Evolutionary conservation across 1,140 invertebrate species (phyloP), one percentile per base, ranked within the genome.

Genomic region (Pogonus chalceus): DNA sequence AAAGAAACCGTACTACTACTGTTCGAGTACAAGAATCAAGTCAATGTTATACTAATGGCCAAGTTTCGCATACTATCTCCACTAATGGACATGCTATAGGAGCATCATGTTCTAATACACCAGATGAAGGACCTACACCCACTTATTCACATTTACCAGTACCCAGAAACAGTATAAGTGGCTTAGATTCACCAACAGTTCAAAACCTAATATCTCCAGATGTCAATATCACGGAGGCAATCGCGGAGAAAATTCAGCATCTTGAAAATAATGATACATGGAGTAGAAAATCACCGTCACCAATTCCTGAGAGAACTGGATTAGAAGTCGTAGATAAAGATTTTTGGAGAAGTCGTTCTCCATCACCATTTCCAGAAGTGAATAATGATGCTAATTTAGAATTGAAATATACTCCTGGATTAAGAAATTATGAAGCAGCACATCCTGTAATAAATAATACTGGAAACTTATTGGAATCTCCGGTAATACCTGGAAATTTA

Each of bases 161-260:
- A 43, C 62, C 62, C 1, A 57, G 62, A 56, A 61, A 64, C 20
- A 65, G 64, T 35, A 56, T 65, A 37, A 60, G 65, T 49, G 37
- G 37, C 18, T 9, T 12, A 12, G 37, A 43, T 18, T 12, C 37
- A 43, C 37, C 37, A 4, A 12, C 37, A 4, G 4, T 43, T 12
- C 7, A 9, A 12, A 18, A 43, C 3, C 18, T 43, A 4, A 4
- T 4, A 12, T 9, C 37, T 4, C 9, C 37, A 43, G 18, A 43
- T 18, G 18, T 43, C 4, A 18, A 43, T 43, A 43, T 43, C 18
- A 4, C 37, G 4, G 37, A 43, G 18, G 37, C 18, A 10, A 18
- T 43, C 7, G 37, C 26, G 4, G 26, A 43, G 7, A 18, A 7
- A 7, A 43, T 43, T 43, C 37, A 43, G 37, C 7, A 43, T 4